Evolutionary conservation across 2,888 invertebrate genomes (phyloP), one percentile per base, ranked within the genome.

Genomic region (Stomorhina lunata): DNA sequence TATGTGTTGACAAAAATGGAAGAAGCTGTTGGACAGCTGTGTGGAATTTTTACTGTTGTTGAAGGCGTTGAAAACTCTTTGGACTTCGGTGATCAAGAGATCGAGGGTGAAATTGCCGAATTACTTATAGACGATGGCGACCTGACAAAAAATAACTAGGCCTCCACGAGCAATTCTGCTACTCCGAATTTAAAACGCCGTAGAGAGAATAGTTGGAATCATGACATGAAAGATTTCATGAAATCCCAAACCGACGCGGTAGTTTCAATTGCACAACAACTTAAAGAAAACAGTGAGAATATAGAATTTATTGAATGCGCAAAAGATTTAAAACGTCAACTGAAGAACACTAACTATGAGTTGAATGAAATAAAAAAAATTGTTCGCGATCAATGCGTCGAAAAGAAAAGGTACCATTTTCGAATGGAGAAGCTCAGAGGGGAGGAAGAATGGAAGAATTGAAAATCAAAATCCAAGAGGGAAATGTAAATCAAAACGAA

Each of bases 1-100:
- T 66, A 48, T 66, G 32, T 66, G n/a, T 48, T 66, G 7, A 50
- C 32, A 32, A 66, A 66, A 66, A 66, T 68, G 25, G 37, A 53
- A 29, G 53, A 68, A 68, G 27, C 53, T 53, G 53, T 68, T 68
- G 53, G 34, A 22, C 22, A 65, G 20, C 48, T 65, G 32, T 65
- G 45, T 65, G 20, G 53, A 37, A 68, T 53, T n/a, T 68, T 50
- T 20, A 68, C 66, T 25, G 66, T 68, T n/a, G 53, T 61, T 12
- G 40, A 61, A 37, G 40, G 59, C 12, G 40, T 61, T 40, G 40
- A 61, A 37, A 40, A 61, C 22, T 17, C 37, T 40, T 12, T 10
- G 40, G 12, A n/a, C 22, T 61, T 61, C 25, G 22, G 25, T 37
- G 25, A 61, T 32, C 17, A 17, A 50, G 34, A 2, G 9, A 17